Evolutionary conservation across 2,888 invertebrate species (phyloP).

Genomic region (Lepidonotus clava): DNA sequence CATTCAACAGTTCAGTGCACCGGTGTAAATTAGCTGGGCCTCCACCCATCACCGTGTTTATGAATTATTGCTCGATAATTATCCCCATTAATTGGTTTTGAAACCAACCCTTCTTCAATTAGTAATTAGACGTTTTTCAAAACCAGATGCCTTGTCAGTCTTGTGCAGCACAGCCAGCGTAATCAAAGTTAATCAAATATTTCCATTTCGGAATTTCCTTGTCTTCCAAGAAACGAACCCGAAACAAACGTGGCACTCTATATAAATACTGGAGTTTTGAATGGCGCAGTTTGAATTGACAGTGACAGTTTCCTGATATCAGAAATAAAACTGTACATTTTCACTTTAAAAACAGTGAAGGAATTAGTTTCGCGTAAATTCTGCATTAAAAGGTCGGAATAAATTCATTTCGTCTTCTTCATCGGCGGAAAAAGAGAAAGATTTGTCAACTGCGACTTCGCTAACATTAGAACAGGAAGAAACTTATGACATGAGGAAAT

Average conservation of each 20-base stretch:
- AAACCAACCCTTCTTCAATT: background rate
- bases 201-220: background rate
- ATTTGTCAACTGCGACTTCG: background rate
- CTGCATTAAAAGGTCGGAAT: too few relatives aligned
- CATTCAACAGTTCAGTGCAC: too few relatives aligned
- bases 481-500: background rate
- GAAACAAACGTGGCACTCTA: too few relatives aligned
- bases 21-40: too few relatives aligned
- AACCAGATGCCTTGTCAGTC: constrained; percentile 8
- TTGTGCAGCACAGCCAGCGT: background rate
- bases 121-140: background rate
- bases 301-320: too few relatives aligned
- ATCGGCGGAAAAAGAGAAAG: background rate
- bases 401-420: too few relatives aligned
- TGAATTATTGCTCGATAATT: background rate
- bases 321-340: too few relatives aligned
- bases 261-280: too few relatives aligned
- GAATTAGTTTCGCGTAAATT: too few relatives aligned
- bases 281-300: too few relatives aligned
- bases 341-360: too few relatives aligned
- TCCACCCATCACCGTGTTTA: background rate
- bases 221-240: background rate
- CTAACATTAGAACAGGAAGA: background rate
- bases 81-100: background rate
- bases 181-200: background rate